A percentile compares a stretch with the other conserved stretches of the same genome.
These are phyloP conservation scores for Adelosebastes latens DNA, from an alignment of 2,797 vertebrate genomes.

Conservation along the genomic window DNA sequence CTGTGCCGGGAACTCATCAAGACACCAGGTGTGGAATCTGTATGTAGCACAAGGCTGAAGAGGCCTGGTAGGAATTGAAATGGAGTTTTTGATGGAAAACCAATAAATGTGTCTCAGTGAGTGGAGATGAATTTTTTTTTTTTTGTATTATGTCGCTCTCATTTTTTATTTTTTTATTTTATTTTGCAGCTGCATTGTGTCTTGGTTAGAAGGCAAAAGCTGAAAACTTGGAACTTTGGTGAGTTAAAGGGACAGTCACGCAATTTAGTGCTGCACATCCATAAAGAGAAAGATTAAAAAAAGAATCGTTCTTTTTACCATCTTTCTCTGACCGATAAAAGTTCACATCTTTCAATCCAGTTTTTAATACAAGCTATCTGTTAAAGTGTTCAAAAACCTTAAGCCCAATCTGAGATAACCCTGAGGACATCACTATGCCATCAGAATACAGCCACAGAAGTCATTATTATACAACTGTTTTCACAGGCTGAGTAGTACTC, in stretches of 20 bases:
- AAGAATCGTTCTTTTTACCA: neutral
- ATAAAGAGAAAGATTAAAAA: neutral
- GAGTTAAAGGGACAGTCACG: neutral
- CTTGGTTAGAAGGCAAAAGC: neutral
- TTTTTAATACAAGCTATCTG: neutral
- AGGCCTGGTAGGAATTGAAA: slow-evolving; percentile 16
- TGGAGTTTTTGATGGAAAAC: slow-evolving; percentile 44
- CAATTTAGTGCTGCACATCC: neutral
- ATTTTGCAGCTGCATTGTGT: neutral
- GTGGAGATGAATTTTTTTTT: neutral
- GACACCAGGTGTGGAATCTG: slow-evolving; percentile 17
- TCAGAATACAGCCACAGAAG: too few species aligned
- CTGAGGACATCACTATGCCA: too few species aligned
- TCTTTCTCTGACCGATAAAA: neutral
- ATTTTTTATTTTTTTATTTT: neutral
- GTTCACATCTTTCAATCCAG: neutral
- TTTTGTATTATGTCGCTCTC: neutral
- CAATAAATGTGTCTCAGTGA: slow-evolving; percentile 14
- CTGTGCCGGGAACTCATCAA: slow-evolving; percentile 23
- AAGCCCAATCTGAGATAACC: too few species aligned
- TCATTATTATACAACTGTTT: too few species aligned
- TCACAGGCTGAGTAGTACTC: too few species aligned
- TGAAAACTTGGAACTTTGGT: neutral
- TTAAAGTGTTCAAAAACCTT: too few species aligned
- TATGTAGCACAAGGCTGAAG: slow-evolving; percentile 9